Percentiles rank a stretch among this genome's conserved stretches.
These are phyloP conservation scores for Blera fallax DNA, from an alignment of 2,888 invertebrate species.

Conservation along the genomic window DNA sequence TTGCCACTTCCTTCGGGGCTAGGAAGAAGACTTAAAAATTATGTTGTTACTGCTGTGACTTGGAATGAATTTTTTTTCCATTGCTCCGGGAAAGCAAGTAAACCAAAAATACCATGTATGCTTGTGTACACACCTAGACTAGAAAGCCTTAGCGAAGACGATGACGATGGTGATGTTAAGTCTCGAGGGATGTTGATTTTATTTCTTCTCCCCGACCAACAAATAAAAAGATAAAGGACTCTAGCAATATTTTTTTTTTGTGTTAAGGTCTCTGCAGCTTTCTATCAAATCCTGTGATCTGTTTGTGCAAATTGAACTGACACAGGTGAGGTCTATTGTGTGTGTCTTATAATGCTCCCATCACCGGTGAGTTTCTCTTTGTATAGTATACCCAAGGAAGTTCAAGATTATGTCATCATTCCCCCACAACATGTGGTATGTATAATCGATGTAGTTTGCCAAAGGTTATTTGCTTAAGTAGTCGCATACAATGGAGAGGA, in stretches of 20 bases:
- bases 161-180: conserved; percentile 39
- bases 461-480: conserved; percentile 50
- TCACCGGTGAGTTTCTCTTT: conserved; percentile 18
- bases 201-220: background rate
- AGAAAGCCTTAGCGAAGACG: conserved; percentile 18
- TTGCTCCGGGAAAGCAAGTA: conserved; percentile 16
- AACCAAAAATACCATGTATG: conserved; percentile 24
- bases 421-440: background rate
- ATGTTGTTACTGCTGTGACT: background rate
- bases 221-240: conserved; percentile 23
- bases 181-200: conserved; percentile 46
- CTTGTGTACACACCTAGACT: conserved; percentile 18
- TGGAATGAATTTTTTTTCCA: conserved; percentile 1
- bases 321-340: conserved; percentile 49
- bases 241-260: background rate
- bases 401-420: conserved; percentile 48
- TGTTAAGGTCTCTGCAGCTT: conserved; percentile 5
- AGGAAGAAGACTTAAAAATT: conserved; percentile 38
- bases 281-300: conserved; percentile 36
- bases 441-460: conserved; percentile 53
- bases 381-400: conserved; percentile 39
- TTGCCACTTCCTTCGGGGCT: conserved; percentile 24
- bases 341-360: conserved; percentile 24
- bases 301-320: conserved; percentile 48
- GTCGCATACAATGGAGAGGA: conserved; percentile 37